Evolutionary conservation across 1,140 invertebrate species (phyloP).

Genomic region (Lordiphosa collinella): DNA sequence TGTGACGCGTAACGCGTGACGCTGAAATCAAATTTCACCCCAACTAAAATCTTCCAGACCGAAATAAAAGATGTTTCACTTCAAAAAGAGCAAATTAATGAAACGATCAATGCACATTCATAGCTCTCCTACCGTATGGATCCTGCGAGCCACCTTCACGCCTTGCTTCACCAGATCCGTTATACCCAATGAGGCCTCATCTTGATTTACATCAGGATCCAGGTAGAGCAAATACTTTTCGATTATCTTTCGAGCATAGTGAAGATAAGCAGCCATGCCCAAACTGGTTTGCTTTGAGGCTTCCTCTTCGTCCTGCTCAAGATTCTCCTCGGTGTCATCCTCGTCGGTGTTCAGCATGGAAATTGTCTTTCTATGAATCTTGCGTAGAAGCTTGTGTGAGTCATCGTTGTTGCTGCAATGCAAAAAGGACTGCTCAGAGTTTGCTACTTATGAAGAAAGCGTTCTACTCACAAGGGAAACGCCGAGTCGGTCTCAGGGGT

Average conservation of each 20-base stretch:
- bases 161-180: constrained; percentile 79
- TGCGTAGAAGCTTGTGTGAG: constrained; percentile 62
- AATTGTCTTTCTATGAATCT: constrained; percentile 62
- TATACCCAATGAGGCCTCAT: constrained; percentile 80
- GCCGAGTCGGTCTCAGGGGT: constrained; percentile 82
- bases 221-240: constrained; percentile 80
- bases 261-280: constrained; percentile 64
- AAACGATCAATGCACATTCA: no score
- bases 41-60: no score
- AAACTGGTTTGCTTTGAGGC: constrained; percentile 43
- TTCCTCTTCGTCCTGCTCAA: constrained; percentile 63
- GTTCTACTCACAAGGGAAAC: constrained; percentile 83
- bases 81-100: no score
- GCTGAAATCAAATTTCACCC: no score
- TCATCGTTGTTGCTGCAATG: constrained; percentile 72
- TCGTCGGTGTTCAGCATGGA: constrained; percentile 50
- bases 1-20: no score
- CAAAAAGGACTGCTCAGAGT: not conserved
- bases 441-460: not conserved
- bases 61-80: no score
- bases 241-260: constrained; percentile 80
- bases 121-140: constrained; percentile 80
- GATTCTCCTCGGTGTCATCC: constrained; percentile 57
- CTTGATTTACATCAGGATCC: constrained; percentile 62
- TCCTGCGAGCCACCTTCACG: constrained; percentile 80